Evolutionary conservation across 2,113 vertebrate genomes (phyloP).

Genomic region (Lophotis ruficrista): DNA sequence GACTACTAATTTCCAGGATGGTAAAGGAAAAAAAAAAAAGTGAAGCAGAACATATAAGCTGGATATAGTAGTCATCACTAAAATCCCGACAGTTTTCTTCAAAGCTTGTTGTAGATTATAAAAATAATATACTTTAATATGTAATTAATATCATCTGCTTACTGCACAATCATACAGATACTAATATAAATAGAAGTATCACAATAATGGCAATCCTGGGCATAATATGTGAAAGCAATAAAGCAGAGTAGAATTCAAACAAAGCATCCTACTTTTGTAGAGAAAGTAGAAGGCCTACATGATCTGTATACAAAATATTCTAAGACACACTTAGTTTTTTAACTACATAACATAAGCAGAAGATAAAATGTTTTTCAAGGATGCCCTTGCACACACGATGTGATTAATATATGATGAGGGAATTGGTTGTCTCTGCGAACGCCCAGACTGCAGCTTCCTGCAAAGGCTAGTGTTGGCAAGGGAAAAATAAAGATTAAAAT

Average conservation of each 20-base stretch:
- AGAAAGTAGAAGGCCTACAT: background rate
- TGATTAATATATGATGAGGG: background rate
- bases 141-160: background rate
- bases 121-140: background rate
- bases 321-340: background rate
- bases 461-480: background rate
- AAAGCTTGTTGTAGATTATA: background rate
- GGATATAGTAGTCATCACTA: background rate
- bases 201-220: rapidly evolving
- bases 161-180: background rate
- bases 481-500: background rate
- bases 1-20: background rate
- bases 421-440: background rate
- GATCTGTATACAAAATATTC: background rate
- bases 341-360: background rate
- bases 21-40: background rate
- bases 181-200: background rate
- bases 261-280: background rate
- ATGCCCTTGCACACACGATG: background rate
- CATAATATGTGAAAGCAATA: background rate
- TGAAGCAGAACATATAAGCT: background rate
- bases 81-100: background rate
- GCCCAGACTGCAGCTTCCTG: background rate
- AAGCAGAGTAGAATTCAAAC: background rate
- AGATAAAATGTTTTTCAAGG: background rate